Evolutionary conservation across 2,888 invertebrate species (phyloP).

Genomic region (Pollenia angustigena): DNA sequence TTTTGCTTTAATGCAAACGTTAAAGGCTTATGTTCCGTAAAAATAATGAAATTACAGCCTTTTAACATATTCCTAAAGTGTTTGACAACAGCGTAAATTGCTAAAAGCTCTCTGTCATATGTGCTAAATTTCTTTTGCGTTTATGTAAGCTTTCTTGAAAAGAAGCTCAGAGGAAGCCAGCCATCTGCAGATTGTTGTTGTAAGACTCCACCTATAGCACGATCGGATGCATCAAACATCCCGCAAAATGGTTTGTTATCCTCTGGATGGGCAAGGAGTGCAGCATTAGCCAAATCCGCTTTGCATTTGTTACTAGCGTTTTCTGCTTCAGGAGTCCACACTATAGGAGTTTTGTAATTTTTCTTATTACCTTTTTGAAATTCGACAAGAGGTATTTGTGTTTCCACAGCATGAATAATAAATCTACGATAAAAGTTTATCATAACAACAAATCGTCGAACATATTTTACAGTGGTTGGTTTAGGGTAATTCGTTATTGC

Average conservation of each 20-base stretch:
- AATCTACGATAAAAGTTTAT: slow-evolving; percentile 64
- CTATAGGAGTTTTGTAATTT: slow-evolving; percentile 22
- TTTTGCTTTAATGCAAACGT: neutral
- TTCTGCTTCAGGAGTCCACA: neutral
- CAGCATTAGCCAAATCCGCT: neutral
- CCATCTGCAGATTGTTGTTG: no score
- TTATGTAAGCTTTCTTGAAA: slow-evolving; percentile 19
- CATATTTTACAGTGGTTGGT: neutral
- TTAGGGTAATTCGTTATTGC: neutral
- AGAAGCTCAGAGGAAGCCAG: neutral
- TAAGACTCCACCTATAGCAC: no score
- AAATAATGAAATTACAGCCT: neutral
- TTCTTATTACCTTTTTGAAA: slow-evolving; percentile 43
- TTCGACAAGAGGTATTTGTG: slow-evolving; percentile 32
- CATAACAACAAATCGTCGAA: neutral
- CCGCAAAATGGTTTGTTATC: slow-evolving; percentile 4
- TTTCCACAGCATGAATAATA: slow-evolving; percentile 54
- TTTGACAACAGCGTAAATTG: neutral
- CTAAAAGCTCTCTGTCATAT: slow-evolving; percentile 22
- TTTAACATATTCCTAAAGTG: neutral
- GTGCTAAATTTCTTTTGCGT: slow-evolving; percentile 13
- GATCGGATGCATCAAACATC: slow-evolving; percentile 8
- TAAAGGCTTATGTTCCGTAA: neutral
- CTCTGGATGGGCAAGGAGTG: neutral
- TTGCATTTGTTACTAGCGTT: slow-evolving; percentile 14